A percentile compares a stretch with the other conserved stretches of the same genome.
Evolutionary conservation across 2,888 invertebrate species (phyloP).

Genomic region (Stictocephala bisonia): DNA sequence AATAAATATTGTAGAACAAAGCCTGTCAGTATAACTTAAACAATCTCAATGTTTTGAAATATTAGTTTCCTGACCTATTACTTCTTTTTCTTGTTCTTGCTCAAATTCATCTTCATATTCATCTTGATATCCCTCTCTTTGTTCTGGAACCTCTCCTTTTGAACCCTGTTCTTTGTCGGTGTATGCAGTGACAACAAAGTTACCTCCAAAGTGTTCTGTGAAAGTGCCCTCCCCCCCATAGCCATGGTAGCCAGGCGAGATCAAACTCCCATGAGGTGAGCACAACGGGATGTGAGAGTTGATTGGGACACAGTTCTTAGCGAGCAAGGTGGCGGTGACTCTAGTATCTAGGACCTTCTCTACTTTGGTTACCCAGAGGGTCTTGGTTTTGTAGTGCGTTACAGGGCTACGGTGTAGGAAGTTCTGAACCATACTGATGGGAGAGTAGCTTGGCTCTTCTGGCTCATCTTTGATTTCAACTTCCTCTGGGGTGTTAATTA

Average conservation of each 20-base stretch:
- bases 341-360: constrained; percentile 56
- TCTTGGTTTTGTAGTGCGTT: constrained; percentile 54
- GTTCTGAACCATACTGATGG: constrained; percentile 6
- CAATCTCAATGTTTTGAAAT: no score
- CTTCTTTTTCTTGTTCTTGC: no score
- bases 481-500: neutral
- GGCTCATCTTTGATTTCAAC: neutral
- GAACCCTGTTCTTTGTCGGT: no score
- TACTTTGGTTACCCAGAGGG: constrained; percentile 57
- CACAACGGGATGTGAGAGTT: constrained; percentile 62
- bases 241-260: constrained; percentile 14
- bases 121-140: no score
- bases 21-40: no score
- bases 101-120: no score
- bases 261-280: constrained; percentile 25
- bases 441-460: neutral
- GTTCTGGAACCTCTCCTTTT: no score
- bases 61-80: no score
- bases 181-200: no score
- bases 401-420: constrained; percentile 24
- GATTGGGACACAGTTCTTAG: constrained; percentile 62
- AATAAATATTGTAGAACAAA: no score
- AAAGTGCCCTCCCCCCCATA: neutral
- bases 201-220: neutral
- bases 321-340: constrained; percentile 62